Evolutionary conservation across 2,888 invertebrate species (phyloP), one percentile per base, ranked within the genome.

Genomic region (Spodoptera littoralis): DNA sequence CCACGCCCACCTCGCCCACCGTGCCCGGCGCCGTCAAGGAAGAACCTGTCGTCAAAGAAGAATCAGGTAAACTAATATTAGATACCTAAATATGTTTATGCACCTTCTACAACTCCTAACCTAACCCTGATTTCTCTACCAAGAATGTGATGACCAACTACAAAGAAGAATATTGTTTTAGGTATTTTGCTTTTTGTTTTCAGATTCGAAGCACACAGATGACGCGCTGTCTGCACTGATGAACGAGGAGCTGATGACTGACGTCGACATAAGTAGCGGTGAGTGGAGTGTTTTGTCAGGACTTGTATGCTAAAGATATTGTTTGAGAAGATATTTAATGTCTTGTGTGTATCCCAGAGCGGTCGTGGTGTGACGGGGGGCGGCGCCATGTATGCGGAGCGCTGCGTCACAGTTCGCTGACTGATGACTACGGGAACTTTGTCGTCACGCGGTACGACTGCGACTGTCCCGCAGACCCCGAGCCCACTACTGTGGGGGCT

Each of bases 361-460:
- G 88, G 0, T 84, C 84, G 82, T 90, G 95, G 92, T 90, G 93
- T 71, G 82, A 73, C 60, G 83, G 87, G 55, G 89, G 84, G 46
- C 84, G 89, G 64, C 90, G 92, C n/a, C 93, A 92, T 90, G 85
- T 87, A 80, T 94, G 92, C 87, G 88, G 92, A 66, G 87, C 88
- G 60, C 85, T 89, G 67, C 90, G 92, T 0, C 95, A 95, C 90
- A 86, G 88, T 76, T 88, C 94, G 67, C 91, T 94, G 50, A 95
- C 95, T 9, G 95, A 95, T 91, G 95, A 95, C 88, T 95, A 95
- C 89, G 95, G 95, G 60, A 95, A 95, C 91, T 95, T 94, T 86
- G 90, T 94, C 67, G 94, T 88, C 79, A 82, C 85, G 80, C 90
- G 90, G 65, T 79, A 86, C 68, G 92, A 92, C 88, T 93, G 93